Evolutionary conservation across 2,888 invertebrate species (phyloP).

Genomic region (Tachina fera): DNA sequence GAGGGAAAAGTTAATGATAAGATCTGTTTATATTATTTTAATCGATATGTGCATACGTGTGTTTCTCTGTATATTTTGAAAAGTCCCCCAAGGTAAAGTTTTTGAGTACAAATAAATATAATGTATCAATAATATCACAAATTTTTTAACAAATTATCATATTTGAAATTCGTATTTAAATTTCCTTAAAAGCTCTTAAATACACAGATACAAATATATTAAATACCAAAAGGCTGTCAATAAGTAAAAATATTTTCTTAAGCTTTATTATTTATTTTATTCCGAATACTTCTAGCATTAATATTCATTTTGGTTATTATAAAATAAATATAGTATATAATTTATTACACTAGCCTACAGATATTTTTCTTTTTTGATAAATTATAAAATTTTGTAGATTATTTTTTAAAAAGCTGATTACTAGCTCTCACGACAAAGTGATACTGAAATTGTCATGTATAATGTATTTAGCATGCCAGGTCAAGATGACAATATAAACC

Average conservation of each 20-base stretch:
- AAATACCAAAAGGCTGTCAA: neutral
- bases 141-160: neutral
- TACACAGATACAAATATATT: neutral
- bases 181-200: neutral
- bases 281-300: neutral
- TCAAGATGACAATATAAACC: no score
- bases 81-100: neutral
- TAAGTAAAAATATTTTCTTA: neutral
- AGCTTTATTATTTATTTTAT: neutral
- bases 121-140: neutral
- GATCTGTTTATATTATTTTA: conserved; percentile 4
- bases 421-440: no score
- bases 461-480: no score
- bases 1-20: neutral
- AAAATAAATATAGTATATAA: no score
- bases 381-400: no score
- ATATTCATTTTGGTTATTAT: neutral
- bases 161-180: neutral
- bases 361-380: no score
- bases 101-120: neutral
- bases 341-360: no score
- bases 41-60: conserved; percentile 1
- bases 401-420: no score
- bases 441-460: no score
- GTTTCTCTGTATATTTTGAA: neutral